phyloP scores from a whole-genome alignment of 2,113 vertebrate genomes.

The Variabilichromis moorii region DNA sequence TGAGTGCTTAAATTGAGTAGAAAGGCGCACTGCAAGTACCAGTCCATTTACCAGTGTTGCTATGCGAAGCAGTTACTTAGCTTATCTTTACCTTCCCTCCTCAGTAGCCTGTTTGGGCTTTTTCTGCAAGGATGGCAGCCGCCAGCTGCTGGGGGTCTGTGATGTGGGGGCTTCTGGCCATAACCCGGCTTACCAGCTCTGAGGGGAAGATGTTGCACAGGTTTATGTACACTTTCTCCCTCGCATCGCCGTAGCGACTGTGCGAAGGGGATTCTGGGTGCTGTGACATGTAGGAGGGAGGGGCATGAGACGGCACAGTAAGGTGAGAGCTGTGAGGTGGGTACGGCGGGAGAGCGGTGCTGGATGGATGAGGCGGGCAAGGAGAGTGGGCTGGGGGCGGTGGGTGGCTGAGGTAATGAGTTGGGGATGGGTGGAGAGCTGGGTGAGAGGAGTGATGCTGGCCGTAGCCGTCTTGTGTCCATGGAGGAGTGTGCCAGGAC shows the following conservation, averaged over 20 bases:
- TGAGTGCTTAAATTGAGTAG: background rate
- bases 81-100: background rate
- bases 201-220: conserved; percentile 97
- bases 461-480: conserved; percentile 51
- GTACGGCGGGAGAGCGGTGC: conserved; percentile 50
- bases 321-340: conserved; percentile 38
- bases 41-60: background rate
- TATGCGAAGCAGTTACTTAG: background rate
- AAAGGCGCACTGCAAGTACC: background rate
- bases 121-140: conserved; percentile 90
- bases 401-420: conserved; percentile 42
- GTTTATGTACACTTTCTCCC: conserved; percentile 88
- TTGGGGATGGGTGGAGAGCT: conserved; percentile 51
- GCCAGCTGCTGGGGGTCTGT: conserved; percentile 93
- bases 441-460: conserved; percentile 69
- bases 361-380: conserved; percentile 8
- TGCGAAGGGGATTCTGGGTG: conserved; percentile 68
- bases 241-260: conserved; percentile 71
- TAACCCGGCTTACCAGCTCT: conserved; percentile 88
- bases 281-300: conserved; percentile 22
- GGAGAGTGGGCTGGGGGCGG: conserved; percentile 57
- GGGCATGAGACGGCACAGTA: background rate
- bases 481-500: conserved; percentile 72
- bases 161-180: conserved; percentile 91
- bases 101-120: conserved; percentile 85